Base-by-base conservation (phyloP, 2,888 invertebrate species). In the Notocelia uddmanniana region DNA sequence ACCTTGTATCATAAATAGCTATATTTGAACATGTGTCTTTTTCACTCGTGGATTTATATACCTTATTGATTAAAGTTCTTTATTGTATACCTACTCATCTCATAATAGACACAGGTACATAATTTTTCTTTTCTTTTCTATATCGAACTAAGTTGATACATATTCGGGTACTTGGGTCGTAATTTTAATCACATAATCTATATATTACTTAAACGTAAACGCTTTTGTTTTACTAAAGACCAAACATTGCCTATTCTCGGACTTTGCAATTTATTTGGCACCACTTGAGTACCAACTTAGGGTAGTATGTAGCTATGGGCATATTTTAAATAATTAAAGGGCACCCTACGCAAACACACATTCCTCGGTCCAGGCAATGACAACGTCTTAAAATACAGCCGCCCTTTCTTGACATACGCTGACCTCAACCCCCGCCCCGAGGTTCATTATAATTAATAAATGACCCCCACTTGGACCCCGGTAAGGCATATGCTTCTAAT, bases 381-480 rank as follows among this genome's bases (percentile, higher is more conserved):
- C 85, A 85, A 85, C 90, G 85, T 92, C 92, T 92, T 92, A 91
- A 91, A 91, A 92, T 90, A 90, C 89, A 84, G 89, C 86, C 82
- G 82, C 89, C 92, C 91, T 91, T 90, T 89, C 91, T 90, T 91
- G 68, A 72, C 87, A 88, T 85, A 83, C 83, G 86, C 84, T 84
- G 84, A 86, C 85, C 85, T 83, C 83, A 80, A 78, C 83, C 84
- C 87, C 84, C 77, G 78, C 74, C 78, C 81, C 81, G 79, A 81
- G 85, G 85, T 85, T 86, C 86, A 85, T 87, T 87, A 89, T 93
- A 93, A 94, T 94, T 94, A 94, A 94, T 93, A 92, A 92, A 93
- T 94, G 93, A 93, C 92, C 90, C 79, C 73, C 74, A 68, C 68
- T 55, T 67, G 60, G 67, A 55, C 68, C 69, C 45, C 79, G 82